Evolutionary conservation across 1,140 invertebrate genomes (phyloP).

Genomic region (Drosophila subobscura): DNA sequence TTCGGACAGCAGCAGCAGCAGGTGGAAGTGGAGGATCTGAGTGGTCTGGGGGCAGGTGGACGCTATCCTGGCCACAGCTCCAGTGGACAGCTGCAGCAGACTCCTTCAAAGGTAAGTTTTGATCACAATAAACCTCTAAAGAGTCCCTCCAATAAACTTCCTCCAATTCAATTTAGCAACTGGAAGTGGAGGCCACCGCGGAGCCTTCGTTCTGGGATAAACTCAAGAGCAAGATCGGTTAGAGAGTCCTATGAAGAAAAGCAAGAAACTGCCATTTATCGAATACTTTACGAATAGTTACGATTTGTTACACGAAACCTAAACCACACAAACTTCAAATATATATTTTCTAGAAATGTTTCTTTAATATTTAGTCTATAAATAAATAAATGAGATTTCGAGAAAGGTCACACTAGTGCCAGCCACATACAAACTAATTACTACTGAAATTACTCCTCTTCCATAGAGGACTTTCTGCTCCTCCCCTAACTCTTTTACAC

Average conservation of each 20-base stretch:
- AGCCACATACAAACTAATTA: conserved; percentile 1
- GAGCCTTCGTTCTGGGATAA: conserved; percentile 48
- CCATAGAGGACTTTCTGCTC: too few relatives aligned
- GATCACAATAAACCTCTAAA: too few relatives aligned
- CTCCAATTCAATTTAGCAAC: background rate
- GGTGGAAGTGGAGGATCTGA: conserved; percentile 47
- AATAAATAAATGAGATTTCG: conserved; percentile 37
- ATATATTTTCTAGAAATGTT: conserved; percentile 29
- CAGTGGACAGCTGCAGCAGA: conserved; percentile 24
- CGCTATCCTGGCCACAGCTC: conserved; percentile 2
- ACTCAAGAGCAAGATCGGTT: conserved; percentile 42
- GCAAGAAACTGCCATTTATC: conserved; percentile 27
- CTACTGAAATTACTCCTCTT: conserved; percentile 21
- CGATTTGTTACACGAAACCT: conserved; percentile 1
- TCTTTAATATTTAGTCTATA: conserved; percentile 58
- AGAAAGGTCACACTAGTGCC: conserved; percentile 7
- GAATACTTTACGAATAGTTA: conserved; percentile 3
- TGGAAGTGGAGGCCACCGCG: conserved; percentile 26
- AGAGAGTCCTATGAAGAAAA: conserved; percentile 26
- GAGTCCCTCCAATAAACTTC: background rate
- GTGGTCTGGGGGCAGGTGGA: background rate
- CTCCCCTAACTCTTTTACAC: too few relatives aligned
- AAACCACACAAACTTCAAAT: conserved; percentile 8
- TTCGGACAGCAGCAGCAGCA: conserved; percentile 51
- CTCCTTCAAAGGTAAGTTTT: conserved; percentile 11